Evolutionary conservation across 2,888 invertebrate species (phyloP).

Genomic region (Barypeithes pellucidus): DNA sequence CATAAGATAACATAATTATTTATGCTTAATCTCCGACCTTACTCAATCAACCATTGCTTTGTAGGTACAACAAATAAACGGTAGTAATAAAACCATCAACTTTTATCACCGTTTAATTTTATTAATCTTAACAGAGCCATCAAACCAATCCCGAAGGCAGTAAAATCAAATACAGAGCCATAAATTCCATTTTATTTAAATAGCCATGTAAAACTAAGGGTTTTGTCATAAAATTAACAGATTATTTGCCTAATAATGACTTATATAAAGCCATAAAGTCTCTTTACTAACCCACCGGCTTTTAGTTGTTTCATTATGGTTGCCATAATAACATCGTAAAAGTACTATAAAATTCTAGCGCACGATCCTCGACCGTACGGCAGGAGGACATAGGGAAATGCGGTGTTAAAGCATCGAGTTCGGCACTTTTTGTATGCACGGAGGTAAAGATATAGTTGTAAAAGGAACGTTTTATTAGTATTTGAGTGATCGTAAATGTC

Average conservation of each 20-base stretch:
- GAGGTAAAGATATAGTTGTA: constrained; percentile 71
- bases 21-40: background rate
- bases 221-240: constrained; percentile 57
- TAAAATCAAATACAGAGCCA: constrained; percentile 31
- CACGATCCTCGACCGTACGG: constrained; percentile 63
- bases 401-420: constrained; percentile 41
- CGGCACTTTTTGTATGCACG: constrained; percentile 62
- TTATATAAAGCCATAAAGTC: constrained; percentile 61
- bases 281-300: constrained; percentile 58
- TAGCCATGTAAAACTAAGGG: constrained; percentile 50
- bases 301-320: constrained; percentile 67
- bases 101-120: constrained; percentile 30
- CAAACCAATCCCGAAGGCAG: constrained; percentile 10
- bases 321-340: constrained; percentile 69
- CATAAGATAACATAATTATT: too few relatives aligned
- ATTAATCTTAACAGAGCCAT: constrained; percentile 21
- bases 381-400: constrained; percentile 32
- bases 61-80: constrained; percentile 1
- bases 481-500: constrained; percentile 77
- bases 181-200: constrained; percentile 45
- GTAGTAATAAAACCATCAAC: constrained; percentile 20
- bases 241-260: constrained; percentile 61
- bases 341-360: constrained; percentile 67
- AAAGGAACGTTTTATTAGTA: constrained; percentile 73
- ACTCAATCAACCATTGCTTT: background rate